Conservation (phyloP, 2,888 invertebrate genomes). For the Eristalinus sepulchralis region DNA sequence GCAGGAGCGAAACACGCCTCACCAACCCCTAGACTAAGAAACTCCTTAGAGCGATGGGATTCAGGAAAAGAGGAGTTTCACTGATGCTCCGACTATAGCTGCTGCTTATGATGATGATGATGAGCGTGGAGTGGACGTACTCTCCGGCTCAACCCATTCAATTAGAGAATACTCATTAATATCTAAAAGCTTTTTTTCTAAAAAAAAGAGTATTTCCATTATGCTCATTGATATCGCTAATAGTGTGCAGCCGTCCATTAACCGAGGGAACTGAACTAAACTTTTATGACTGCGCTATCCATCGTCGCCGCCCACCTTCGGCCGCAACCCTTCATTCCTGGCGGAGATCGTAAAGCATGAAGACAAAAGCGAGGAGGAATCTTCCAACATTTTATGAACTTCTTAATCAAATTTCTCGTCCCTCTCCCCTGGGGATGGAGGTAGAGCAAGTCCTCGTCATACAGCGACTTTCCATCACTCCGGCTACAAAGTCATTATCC, state of each 20-base stretch:
- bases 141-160: background rate
- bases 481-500: constrained; percentile 58
- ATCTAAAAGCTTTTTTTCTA: background rate
- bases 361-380: background rate
- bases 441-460: constrained; percentile 30
- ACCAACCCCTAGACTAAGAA: background rate
- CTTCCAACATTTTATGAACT: constrained; percentile 21
- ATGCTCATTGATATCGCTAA: constrained; percentile 12
- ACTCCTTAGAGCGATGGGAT: background rate
- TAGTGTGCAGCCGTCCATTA: constrained; percentile 17
- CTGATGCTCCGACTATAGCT: background rate
- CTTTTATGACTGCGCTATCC: background rate
- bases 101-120: background rate
- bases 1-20: background rate
- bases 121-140: background rate
- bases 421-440: background rate
- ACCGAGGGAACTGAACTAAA: constrained; percentile 15
- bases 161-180: constrained; percentile 2
- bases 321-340: background rate
- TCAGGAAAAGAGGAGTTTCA: background rate
- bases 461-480: constrained; percentile 25
- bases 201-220: background rate
- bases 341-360: background rate
- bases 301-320: background rate
- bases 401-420: constrained; percentile 54